phyloP scores from a whole-genome alignment of 2,797 vertebrate genomes.

The Corythornis leucogaster region DNA sequence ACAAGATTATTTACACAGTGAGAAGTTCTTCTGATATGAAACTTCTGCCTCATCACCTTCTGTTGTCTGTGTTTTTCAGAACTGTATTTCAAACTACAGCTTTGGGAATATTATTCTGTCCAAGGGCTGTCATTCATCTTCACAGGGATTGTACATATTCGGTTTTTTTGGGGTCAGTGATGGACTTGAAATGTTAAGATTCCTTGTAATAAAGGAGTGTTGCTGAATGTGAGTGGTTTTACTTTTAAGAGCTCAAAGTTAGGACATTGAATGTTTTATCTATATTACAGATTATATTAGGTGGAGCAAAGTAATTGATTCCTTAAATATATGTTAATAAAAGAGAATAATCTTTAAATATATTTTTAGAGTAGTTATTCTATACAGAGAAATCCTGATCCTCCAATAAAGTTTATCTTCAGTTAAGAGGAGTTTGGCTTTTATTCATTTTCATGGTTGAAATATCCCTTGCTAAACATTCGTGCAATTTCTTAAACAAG shows the following conservation, averaged over 20 bases:
- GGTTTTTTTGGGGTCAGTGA: background rate
- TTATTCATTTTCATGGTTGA: background rate
- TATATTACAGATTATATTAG: background rate
- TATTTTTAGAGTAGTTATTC: background rate
- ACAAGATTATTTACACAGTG: background rate
- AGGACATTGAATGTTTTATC: background rate
- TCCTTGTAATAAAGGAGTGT: background rate
- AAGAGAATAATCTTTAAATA: background rate
- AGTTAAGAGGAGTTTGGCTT: background rate
- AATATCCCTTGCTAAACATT: background rate
- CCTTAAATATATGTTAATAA: background rate
- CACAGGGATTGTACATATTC: background rate
- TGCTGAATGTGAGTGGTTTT: background rate
- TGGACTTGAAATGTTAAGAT: background rate
- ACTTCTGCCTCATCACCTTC: background rate
- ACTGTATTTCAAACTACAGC: background rate
- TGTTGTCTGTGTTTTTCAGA: background rate
- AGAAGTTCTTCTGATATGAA: background rate
- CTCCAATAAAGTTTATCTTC: too few species aligned
- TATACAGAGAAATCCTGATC: background rate
- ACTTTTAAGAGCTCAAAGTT: background rate
- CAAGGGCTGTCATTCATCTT: background rate
- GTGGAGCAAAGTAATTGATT: background rate
- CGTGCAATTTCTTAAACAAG: background rate
- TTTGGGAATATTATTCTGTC: background rate